Conservation (phyloP, 2,113 vertebrate genomes). For the Isichthys henryi region DNA sequence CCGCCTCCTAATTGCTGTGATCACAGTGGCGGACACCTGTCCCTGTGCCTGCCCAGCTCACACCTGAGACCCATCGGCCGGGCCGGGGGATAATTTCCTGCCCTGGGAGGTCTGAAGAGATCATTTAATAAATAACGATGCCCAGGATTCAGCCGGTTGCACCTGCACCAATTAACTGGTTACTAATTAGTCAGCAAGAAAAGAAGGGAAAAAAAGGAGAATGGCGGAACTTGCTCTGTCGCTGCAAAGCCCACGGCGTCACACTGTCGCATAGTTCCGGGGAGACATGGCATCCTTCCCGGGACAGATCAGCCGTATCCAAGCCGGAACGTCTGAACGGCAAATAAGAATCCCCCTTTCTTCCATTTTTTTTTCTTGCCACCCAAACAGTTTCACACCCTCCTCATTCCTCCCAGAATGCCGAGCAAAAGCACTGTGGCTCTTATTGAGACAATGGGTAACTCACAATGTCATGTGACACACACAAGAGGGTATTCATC, state of each 20-base stretch:
- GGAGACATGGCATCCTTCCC: background rate
- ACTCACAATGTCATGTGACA: constrained; percentile 8
- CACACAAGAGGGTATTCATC: constrained; percentile 1
- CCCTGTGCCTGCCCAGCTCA: constrained; percentile 74
- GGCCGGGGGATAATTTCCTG: constrained; percentile 73
- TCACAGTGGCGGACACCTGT: constrained; percentile 83
- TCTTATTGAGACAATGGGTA: background rate
- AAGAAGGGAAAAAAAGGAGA: background rate
- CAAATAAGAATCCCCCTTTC: background rate
- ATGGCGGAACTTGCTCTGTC: background rate
- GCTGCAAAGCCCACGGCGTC: background rate
- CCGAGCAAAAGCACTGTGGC: background rate
- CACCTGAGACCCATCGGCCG: constrained; percentile 86
- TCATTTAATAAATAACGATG: constrained; percentile 57
- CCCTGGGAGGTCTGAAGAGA: constrained; percentile 67
- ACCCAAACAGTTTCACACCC: background rate
- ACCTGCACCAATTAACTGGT: constrained; percentile 62
- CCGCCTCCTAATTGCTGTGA: constrained; percentile 89
- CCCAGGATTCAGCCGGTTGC: constrained; percentile 48
- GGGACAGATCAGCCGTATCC: background rate
- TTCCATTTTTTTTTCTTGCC: background rate
- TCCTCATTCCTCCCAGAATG: background rate
- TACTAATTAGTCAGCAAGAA: constrained; percentile 52
- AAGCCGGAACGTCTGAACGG: background rate
- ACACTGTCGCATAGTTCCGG: background rate